Base-by-base conservation (phyloP, 1,140 invertebrate genomes). In the Zaprionus camerounensis region DNA sequence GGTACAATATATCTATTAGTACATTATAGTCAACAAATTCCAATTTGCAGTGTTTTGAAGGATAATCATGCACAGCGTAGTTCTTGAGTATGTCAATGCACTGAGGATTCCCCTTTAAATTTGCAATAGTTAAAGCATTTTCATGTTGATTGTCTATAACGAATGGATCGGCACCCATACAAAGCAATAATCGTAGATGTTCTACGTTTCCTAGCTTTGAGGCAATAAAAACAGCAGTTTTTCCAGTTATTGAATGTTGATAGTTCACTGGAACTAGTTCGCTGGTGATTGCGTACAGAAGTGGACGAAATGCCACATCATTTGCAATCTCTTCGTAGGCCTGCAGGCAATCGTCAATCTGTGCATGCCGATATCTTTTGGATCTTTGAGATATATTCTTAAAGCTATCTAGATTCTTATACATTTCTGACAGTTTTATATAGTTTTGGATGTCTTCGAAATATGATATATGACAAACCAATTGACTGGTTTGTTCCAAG, bases 191-290 rank as follows among this genome's bases (percentile, higher is more conserved):
- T 67, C 96, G 95, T 0, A 95, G 94, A 26, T 94, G 93, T 34
- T 94, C 93, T 9, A 94, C 68, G 64, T 94, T 94, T 15, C 96
- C 96, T 64, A 95, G 92, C 7, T 94, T 95, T 22, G 95, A 94
- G 7, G 96, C 95, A 6, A 96, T 94, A 94, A 96, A 96, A n/a
- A 97, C 92, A 0, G 96, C 93, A 15, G 96, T 96, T 2, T 95
- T 94, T 31, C 94, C 94, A 2, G 95, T 96, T 26, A 94, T 93
- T 5, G 94, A 95, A 88, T 97, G 96, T 71, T 95, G 94, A 82
- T 95, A 95, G 87, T 95, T 94, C 1, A 95, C 94, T 1, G 94
- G 94, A 20, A 96, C 94, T 91, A 95, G 94, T 83, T 96, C 96
- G 11, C 94, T 94, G 31, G 95, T 88, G 22, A 97, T 95, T 4